Conservation (phyloP, 2,888 invertebrate species). For the Empis livida region DNA sequence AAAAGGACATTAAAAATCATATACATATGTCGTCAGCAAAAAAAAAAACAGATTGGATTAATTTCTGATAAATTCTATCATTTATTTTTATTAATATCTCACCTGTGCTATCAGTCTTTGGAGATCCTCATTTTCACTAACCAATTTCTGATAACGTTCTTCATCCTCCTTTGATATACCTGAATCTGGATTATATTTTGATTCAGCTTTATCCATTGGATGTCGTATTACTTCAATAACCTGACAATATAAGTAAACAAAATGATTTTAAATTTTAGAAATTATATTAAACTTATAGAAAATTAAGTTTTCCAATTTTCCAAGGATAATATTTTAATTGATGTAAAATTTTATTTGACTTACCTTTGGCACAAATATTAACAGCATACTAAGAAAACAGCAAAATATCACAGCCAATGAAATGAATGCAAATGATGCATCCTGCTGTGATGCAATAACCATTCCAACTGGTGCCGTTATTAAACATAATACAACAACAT, state of each 20-base stretch:
- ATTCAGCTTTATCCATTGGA: slow-evolving; percentile 77
- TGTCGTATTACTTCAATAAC: slow-evolving; percentile 83
- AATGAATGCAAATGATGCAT: slow-evolving; percentile 94
- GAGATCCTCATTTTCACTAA: slow-evolving; percentile 91
- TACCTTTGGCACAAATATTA: slow-evolving; percentile 97
- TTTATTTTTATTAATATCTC: slow-evolving; percentile 17
- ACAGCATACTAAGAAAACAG: slow-evolving; percentile 95
- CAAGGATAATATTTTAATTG: no score
- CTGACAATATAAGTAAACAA: slow-evolving; percentile 22
- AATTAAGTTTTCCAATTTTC: no score
- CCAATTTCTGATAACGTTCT: slow-evolving; percentile 82
- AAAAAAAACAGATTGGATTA: not conserved
- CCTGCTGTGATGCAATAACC: slow-evolving; percentile 94
- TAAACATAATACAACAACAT: slow-evolving; percentile 93
- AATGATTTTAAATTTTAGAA: no score
- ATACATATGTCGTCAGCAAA: not conserved
- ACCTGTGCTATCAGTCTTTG: slow-evolving; percentile 91
- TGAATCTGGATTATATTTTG: slow-evolving; percentile 72
- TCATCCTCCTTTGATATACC: slow-evolving; percentile 84
- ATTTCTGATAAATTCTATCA: not conserved
- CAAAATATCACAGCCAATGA: slow-evolving; percentile 94
- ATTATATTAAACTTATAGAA: not conserved
- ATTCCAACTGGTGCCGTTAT: slow-evolving; percentile 97
- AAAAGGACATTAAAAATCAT: no score
- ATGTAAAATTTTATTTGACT: slow-evolving; percentile 13